These are phyloP conservation scores for Mellilla xanthometata DNA, from an alignment of 2,888 invertebrate genomes.

Conservation along the genomic window DNA sequence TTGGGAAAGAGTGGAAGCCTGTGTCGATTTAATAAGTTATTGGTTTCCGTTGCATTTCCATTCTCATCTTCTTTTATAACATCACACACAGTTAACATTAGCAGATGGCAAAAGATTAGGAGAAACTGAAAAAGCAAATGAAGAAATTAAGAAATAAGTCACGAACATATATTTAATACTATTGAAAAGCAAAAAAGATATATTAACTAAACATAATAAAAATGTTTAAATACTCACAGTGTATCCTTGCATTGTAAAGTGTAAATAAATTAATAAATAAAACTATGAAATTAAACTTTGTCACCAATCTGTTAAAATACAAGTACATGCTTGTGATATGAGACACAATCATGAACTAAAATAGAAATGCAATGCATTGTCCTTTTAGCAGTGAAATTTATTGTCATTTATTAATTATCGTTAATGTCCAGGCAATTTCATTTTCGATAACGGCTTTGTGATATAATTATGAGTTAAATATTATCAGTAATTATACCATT, in stretches of 20 bases:
- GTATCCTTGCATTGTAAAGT: conserved; percentile 8
- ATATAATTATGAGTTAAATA: too few relatives aligned
- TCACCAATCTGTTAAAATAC: neutral
- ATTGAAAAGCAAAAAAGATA: neutral
- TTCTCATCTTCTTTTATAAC: neutral
- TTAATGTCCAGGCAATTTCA: conserved; percentile 4
- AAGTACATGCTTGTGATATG: neutral
- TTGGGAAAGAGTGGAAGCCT: conserved; percentile 41
- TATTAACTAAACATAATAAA: neutral
- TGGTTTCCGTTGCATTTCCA: neutral
- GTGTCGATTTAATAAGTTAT: conserved; percentile 24
- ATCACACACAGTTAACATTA: neutral
- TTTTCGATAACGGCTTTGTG: neutral
- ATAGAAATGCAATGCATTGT: conserved; percentile 11
- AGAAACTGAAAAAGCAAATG: conserved; percentile 7
- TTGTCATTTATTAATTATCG: conserved; percentile 11
- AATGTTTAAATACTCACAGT: conserved; percentile 1
- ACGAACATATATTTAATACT: neutral
- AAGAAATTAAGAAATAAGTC: neutral
- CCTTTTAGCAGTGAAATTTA: neutral
- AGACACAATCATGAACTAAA: conserved; percentile 14
- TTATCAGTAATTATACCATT: too few relatives aligned
- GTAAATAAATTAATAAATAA: neutral
- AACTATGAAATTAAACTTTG: neutral
- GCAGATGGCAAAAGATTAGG: neutral